A percentile compares a stretch with the other conserved stretches of the same genome.
phyloP scores from a whole-genome alignment of 2,888 invertebrate genomes.

The Megamerina dolium region DNA sequence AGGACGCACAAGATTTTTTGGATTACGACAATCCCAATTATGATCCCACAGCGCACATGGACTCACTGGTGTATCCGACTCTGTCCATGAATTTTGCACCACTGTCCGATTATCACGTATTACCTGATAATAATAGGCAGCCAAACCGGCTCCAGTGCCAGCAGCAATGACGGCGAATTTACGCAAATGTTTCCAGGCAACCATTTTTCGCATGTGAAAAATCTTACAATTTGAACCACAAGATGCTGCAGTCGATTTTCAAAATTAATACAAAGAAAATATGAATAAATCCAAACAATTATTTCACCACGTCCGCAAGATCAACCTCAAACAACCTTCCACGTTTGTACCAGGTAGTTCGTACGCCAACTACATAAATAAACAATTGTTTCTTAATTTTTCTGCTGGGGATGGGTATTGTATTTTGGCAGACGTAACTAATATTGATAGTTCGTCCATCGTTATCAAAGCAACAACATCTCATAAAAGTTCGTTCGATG shows the following conservation, averaged over 20 bases:
- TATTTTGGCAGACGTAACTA: too few relatives aligned
- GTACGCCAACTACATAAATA: too few relatives aligned
- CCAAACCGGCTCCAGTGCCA: constrained; percentile 62
- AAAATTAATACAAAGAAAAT: too few relatives aligned
- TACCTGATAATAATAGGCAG: constrained; percentile 56
- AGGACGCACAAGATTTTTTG: constrained; percentile 64
- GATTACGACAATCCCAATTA: constrained; percentile 87
- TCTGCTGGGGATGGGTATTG: too few relatives aligned
- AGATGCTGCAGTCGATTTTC: not conserved
- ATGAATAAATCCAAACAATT: too few relatives aligned
- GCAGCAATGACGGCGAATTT: constrained; percentile 50
- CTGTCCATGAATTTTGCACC: constrained; percentile 65
- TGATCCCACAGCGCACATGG: constrained; percentile 67
- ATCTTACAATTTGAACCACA: not conserved
- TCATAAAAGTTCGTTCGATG: too few relatives aligned
- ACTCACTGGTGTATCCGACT: constrained; percentile 36
- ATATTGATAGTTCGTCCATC: too few relatives aligned
- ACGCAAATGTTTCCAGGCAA: constrained; percentile 21
- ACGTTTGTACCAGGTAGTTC: too few relatives aligned
- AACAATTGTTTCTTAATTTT: too few relatives aligned
- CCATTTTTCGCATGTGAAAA: constrained; percentile 19
- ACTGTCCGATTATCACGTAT: constrained; percentile 48
- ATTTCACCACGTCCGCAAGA: too few relatives aligned
- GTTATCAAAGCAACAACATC: too few relatives aligned
- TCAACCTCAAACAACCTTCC: too few relatives aligned